These are phyloP conservation scores for Astyanax mexicanus DNA, from an alignment of 2,797 vertebrate genomes.

Conservation along the genomic window DNA sequence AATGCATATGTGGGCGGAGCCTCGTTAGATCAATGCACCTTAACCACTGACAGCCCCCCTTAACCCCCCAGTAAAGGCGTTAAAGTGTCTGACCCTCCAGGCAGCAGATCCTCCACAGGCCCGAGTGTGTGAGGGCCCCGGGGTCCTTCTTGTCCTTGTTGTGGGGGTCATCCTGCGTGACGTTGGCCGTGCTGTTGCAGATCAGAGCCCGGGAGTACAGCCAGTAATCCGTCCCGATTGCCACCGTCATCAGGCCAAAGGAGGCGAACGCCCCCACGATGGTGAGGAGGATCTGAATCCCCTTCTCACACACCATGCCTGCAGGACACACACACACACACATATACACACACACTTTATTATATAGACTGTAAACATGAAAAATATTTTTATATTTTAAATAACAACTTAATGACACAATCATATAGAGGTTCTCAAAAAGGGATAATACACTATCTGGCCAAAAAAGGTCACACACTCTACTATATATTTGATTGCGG, in stretches of 20 bases:
- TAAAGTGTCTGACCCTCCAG: slow-evolving; percentile 83
- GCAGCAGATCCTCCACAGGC: slow-evolving; percentile 95
- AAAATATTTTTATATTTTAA: too few species aligned
- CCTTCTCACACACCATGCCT: slow-evolving; percentile 94
- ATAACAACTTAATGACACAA: too few species aligned
- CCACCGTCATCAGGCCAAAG: slow-evolving; percentile 96
- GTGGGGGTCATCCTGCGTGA: slow-evolving; percentile 83
- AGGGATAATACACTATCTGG: too few species aligned
- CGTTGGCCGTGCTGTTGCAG: slow-evolving; percentile 91
- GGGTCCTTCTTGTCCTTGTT: slow-evolving; percentile 92
- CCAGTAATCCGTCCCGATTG: slow-evolving; percentile 96
- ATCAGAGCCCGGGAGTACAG: slow-evolving; percentile 92
- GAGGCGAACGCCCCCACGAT: slow-evolving; percentile 93
- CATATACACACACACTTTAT: too few species aligned
- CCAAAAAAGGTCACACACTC: too few species aligned
- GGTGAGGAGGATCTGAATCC: slow-evolving; percentile 92
- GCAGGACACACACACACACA: slow-evolving; percentile 43
- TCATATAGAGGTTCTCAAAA: too few species aligned
- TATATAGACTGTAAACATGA: too few species aligned
- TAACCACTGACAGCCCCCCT: neutral
- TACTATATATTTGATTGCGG: too few species aligned
- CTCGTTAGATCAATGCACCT: neutral
- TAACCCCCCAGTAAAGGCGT: slow-evolving; percentile 24
- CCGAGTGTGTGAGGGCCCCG: slow-evolving; percentile 92
- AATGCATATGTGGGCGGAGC: neutral